Evolutionary conservation across 2,113 vertebrate species (phyloP).

Genomic region (Phylloscopus whistleri): DNA sequence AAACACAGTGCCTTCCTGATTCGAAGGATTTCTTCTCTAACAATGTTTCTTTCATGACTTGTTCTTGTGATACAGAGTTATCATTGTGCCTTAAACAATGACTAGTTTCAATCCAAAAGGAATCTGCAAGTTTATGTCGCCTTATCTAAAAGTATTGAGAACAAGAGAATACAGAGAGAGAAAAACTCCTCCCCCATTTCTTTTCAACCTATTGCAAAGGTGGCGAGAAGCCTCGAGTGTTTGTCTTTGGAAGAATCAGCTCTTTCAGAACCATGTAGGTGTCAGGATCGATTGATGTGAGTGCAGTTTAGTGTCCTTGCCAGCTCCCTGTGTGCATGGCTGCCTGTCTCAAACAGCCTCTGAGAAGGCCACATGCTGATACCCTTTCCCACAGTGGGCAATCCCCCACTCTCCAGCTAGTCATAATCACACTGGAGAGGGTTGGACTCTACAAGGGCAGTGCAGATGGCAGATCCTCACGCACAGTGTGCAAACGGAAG

Average conservation of each 20-base stretch:
- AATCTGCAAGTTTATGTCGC: neutral
- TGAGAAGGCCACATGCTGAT: neutral
- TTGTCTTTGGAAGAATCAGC: neutral
- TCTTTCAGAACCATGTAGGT: neutral
- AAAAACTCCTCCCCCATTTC: neutral
- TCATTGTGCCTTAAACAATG: neutral
- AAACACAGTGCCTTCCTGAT: neutral
- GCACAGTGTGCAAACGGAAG: neutral
- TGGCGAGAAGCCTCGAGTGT: fast-evolving
- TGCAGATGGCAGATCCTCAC: neutral
- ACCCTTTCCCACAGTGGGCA: neutral
- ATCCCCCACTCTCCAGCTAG: neutral
- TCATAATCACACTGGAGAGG: neutral
- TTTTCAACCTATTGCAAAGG: neutral
- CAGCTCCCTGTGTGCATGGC: fast-evolving
- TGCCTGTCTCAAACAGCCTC: neutral
- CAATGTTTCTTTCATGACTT: neutral
- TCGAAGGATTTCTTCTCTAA: neutral
- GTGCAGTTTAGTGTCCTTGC: neutral
- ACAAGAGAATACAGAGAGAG: neutral
- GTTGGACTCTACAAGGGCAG: neutral
- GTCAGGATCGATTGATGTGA: neutral
- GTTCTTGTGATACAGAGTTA: neutral
- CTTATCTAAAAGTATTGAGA: neutral
- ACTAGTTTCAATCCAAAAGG: neutral